Conservation (phyloP, 37 sponge, comb jelly and placozoan genomes). For the Lycopodina hypogea region DNA sequence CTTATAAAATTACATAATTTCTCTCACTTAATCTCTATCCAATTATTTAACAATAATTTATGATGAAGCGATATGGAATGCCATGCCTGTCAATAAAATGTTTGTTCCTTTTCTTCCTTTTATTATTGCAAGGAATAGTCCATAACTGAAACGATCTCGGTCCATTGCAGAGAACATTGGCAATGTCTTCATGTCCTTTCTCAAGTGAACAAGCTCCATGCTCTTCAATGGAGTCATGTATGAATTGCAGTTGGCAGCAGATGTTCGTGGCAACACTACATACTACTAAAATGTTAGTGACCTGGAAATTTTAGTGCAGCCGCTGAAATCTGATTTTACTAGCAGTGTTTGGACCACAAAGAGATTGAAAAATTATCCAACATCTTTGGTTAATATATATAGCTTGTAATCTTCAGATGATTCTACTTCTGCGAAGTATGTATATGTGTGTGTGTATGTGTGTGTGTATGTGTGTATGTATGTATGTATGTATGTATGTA, state of each 20-base stretch:
- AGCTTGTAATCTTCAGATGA: neutral
- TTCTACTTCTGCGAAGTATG: constrained; percentile 20
- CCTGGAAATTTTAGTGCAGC: neutral
- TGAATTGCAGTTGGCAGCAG: neutral
- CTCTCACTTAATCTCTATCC: no score
- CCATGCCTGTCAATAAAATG: no score
- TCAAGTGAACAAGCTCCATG: constrained; percentile 1
- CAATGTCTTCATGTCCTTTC: constrained; percentile 13
- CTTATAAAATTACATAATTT: no score
- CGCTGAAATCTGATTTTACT: neutral
- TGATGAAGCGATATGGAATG: no score
- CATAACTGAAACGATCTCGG: neutral
- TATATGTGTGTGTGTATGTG: no score
- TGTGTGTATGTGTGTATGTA: no score
- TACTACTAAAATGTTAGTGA: neutral
- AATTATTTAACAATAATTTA: no score
- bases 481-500: no score
- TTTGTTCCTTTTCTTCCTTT: no score
- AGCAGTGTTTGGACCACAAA: neutral
- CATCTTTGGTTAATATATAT: no score
- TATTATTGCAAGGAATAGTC: constrained; percentile 17
- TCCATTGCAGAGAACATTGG: neutral
- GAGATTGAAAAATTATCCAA: neutral
- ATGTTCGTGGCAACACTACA: neutral
- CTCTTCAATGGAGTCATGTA: neutral